Evolutionary conservation across 2,888 invertebrate species (phyloP), one percentile per base, ranked within the genome.

Genomic region (Eumacrocentrus americanus): DNA sequence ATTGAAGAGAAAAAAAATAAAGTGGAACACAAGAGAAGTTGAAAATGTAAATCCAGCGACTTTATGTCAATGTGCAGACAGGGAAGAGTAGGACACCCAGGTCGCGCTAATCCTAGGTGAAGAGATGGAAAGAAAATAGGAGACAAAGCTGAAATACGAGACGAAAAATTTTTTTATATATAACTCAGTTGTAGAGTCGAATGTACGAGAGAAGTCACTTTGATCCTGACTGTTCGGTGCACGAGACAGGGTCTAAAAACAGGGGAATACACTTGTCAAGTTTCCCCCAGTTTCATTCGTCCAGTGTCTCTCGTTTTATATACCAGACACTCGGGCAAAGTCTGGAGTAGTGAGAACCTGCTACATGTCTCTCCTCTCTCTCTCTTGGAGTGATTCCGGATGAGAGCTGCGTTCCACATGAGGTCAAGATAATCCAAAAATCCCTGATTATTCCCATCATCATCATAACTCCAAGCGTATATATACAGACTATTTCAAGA

Each of bases 121-220:
- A 40, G 12, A 22, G 23, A 46, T 46, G 23, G 23, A 46, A 46
- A 9, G 37, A 23, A 62, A 59, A 59, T 46, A 57, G 40, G 44
- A 52, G 60, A 42, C 23, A 54, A 54, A 42, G 51, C 14, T 38
- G 34, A 53, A 53, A 53, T 53, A 53, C 38, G 53, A 58, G 29
- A 20, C 20, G 25, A 1, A 50, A 53, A 54, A 38, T n/a, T n/a
- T n/a, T n/a, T n/a, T n/a, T n/a, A n/a, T n/a, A n/a, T 23, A 44
- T 14, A 42, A 50, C 34, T 12, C 42, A 46, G 40, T 4, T 25
- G 46, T 11, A 50, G 46, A 38, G 52, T 23, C 20, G 60, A 40
- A 40, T 34, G 57, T 60, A 64, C 66, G 18, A 60, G 64, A 53
- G 64, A 64, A 66, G 66, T 66, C 64, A 66, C 66, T 64, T 59